Evolutionary conservation across 2,113 vertebrate species (phyloP).

Genomic region (Acrocephalus arundinaceus): DNA sequence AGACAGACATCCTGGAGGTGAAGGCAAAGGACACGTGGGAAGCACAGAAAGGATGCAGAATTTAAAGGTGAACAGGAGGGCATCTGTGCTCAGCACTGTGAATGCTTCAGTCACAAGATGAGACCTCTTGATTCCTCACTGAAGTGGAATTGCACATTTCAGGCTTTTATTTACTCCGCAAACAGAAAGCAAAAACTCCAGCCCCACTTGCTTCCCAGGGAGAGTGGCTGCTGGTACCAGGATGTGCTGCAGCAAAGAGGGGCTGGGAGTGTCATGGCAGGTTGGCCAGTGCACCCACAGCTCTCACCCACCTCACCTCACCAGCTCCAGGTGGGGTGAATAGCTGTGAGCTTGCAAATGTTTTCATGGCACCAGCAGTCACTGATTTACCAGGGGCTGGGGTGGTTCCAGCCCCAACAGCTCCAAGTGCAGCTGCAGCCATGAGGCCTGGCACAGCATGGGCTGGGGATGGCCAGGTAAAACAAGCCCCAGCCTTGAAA

Average conservation of each 20-base stretch:
- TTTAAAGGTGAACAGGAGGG: constrained; percentile 48
- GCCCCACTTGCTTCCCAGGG: not conserved
- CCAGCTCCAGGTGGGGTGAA: not conserved
- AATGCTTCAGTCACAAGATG: not conserved
- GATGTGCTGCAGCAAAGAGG: not conserved
- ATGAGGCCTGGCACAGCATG: not conserved
- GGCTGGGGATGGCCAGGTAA: not conserved
- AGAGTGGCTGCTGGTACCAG: not conserved
- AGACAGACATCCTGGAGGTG: constrained; percentile 58
- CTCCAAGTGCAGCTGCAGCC: not conserved
- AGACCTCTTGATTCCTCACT: constrained; percentile 28
- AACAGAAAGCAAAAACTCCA: not conserved
- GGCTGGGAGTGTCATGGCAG: not conserved
- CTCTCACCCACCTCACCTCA: not conserved
- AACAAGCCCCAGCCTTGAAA: not conserved
- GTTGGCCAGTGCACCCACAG: not conserved
- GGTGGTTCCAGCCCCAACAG: not conserved
- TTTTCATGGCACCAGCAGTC: not conserved
- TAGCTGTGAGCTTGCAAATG: not conserved
- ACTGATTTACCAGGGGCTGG: not conserved
- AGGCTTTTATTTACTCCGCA: constrained; percentile 26
- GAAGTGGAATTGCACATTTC: not conserved
- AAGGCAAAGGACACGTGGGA: constrained; percentile 49
- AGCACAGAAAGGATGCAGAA: constrained; percentile 39
- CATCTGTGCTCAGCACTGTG: constrained; percentile 18